A percentile compares a stretch with the other conserved stretches of the same genome.
Evolutionary conservation across 2,888 invertebrate genomes (phyloP).

Genomic region (Azorinus chamasolen): DNA sequence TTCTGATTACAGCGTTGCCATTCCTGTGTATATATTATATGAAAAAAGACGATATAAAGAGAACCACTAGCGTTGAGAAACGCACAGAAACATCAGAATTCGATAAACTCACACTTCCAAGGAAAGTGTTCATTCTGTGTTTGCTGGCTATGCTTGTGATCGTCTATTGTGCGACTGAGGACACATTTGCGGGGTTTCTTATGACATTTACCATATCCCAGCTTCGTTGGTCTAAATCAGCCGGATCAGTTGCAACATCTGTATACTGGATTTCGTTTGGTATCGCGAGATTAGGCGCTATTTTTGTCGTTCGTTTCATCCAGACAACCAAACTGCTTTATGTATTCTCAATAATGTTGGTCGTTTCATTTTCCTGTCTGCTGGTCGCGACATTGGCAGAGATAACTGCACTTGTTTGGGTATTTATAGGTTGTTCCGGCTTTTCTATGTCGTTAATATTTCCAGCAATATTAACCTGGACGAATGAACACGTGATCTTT

Average conservation of each 20-base stretch:
- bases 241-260: slow-evolving; percentile 81
- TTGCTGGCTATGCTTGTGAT: slow-evolving; percentile 34
- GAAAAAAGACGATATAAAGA: slow-evolving; percentile 1
- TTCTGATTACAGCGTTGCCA: slow-evolving; percentile 11
- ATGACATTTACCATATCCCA: slow-evolving; percentile 60
- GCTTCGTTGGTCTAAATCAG: slow-evolving; percentile 76
- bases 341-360: slow-evolving; percentile 63
- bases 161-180: slow-evolving; percentile 45
- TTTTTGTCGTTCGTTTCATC: slow-evolving; percentile 82
- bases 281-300: slow-evolving; percentile 80
- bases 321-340: slow-evolving; percentile 81
- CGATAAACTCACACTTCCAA: slow-evolving; percentile 2
- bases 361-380: slow-evolving; percentile 42
- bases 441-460: slow-evolving; percentile 86
- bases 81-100: slow-evolving; percentile 20
- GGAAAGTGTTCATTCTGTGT: slow-evolving; percentile 21
- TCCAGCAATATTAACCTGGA: slow-evolving; percentile 60
- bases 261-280: slow-evolving; percentile 86
- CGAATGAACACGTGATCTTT: slow-evolving; percentile 32
- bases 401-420: slow-evolving; percentile 69
- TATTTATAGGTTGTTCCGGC: slow-evolving; percentile 82
- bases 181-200: slow-evolving; percentile 48
- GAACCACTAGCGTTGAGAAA: neutral
- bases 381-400: slow-evolving; percentile 28
- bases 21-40: slow-evolving; percentile 23